Evolutionary conservation across 2,797 vertebrate genomes (phyloP), one percentile per base, ranked within the genome.

Genomic region (Geotrypetes seraphini): DNA sequence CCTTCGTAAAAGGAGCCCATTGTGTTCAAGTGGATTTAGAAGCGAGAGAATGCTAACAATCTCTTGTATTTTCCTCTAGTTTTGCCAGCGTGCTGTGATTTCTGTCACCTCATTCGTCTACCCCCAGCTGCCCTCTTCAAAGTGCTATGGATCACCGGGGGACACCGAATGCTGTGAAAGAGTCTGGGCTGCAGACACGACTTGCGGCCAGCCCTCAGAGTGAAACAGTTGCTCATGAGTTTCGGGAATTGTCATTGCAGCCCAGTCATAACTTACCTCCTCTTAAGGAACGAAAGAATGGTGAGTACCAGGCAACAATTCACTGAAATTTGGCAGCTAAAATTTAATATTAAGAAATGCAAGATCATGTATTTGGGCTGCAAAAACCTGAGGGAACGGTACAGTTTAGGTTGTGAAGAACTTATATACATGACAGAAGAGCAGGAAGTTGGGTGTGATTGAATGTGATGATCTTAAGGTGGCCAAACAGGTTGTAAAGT

Each of bases 201-300:
- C 80, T 96, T 31, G 82, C 81, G 24, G 84, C 92, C 18, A 99
- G 95, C 55, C 94, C 95, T 16, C 95, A 96, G 39, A 99, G 95
- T n/a, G 95, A 99, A 79, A 88, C 91, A 0, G 90, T 97, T 36
- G 91, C 90, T 4, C 90, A 97, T 2, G 94, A 97, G 57, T 69
- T 99, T 59, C 86, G 91, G 63, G 95, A 94, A 33, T 81, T 97
- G 59, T 85, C 95, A 0, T 60, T 99, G 63, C 95, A 99, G 70
- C 75, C 92, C 59, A 55, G 35, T 19, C 89, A 82, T 57, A 88
- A 68, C 37, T 74, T 97, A 25, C 93, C 89, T 6, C 87, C 94
- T 1, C 89, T 97, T 50, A 92, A 86, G 0, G 93, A 97, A 60
- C 86, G 95, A 48, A 97, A 87, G 78, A 96, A 95, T 11, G 94